Evolutionary conservation across 2,888 invertebrate species (phyloP), one percentile per base, ranked within the genome.

Genomic region (Corbicula japonica): DNA sequence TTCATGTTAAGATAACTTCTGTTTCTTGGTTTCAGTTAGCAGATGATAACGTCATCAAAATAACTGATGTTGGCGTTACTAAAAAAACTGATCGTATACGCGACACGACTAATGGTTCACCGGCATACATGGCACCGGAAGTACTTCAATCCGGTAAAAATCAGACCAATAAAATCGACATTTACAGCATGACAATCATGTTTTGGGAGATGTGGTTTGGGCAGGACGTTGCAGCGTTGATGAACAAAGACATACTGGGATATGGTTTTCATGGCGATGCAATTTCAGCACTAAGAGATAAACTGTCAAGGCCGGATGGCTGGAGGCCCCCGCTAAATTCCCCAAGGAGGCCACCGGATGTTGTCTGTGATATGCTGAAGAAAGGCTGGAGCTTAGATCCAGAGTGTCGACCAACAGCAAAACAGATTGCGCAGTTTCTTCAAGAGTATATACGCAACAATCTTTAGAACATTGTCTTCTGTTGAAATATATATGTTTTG

Each of bases 131-230:
- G 86, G 88, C 89, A 34, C 90, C 90, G 12, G 90, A 90, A 72
- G 86, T 90, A 12, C 83, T 90, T 0, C 69, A 83, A 18, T 69
- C 78, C 21, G 80, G 48, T 21, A 78, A 75, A 15, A 72, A 75
- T n/a, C 88, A 89, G 46, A 85, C 86, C 30, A 82, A 84, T 58
- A 82, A 85, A 28, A 81, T 88, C 8, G 90, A 90, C 58, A 87
- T 90, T 23, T 87, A 83, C 76, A 83, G 89, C 60, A 54, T 86
- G 28, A 70, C 85, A 4, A 70, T 89, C 28, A 85, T 90, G 23
- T 72, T 87, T 54, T 90, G 90, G 90, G 90, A 90, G 65, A 79
- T 90, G 82, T 90, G 90, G 90, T 90, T 87, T 62, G 90, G 90
- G 6, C 61, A 66, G n/a, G 88, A 88, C 54, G 85, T 86, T 0